Evolutionary conservation across 2,113 vertebrate genomes (phyloP), one percentile per base, ranked within the genome.

Genomic region (Chamaetylas fuelleborni): DNA sequence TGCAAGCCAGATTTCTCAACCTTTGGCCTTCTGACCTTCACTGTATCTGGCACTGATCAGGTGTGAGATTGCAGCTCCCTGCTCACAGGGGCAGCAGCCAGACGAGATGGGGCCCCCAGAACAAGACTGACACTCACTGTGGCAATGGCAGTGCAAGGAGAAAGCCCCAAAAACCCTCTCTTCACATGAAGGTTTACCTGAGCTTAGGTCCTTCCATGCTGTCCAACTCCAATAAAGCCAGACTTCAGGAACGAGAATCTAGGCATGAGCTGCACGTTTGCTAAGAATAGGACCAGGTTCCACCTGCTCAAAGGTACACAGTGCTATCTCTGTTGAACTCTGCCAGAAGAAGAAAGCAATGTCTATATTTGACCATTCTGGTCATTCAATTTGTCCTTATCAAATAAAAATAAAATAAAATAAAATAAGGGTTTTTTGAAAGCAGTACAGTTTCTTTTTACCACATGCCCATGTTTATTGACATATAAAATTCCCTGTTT

Each of bases 11-110:
- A 95, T 96, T 96, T 96, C 95, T 96, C 95, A 96, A 94, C 88
- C 93, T 96, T 95, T 96, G 92, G 93, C 95, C 94, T 97, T 96
- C 94, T 96, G 94, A 96, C 94, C 93, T 93, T 90, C 90, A 53
- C 19, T 88, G 79, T 48, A 92, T 94, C 84, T 95, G 87, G 88
- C 85, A 78, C 51, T 33, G 67, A 83, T 92, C 90, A 95, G 90
- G 96, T 95, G 82, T 88, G 90, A 95, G 86, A 69, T 17, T 64
- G 71, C 70, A 94, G 47, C 43, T 70, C 57, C 6, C 51, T 53
- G 71, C 65, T 90, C 1, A 0, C 18, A 61, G 53, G 31, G 36
- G 11, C 82, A 58, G 24, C 74, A 80, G 57, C 25, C 40, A 29
- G 40, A 36, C 0, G 1, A 57, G 91, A 54, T 15, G 40, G 33